Conservation (phyloP, 1,140 invertebrate genomes). For the Lepidurus couesii region DNA sequence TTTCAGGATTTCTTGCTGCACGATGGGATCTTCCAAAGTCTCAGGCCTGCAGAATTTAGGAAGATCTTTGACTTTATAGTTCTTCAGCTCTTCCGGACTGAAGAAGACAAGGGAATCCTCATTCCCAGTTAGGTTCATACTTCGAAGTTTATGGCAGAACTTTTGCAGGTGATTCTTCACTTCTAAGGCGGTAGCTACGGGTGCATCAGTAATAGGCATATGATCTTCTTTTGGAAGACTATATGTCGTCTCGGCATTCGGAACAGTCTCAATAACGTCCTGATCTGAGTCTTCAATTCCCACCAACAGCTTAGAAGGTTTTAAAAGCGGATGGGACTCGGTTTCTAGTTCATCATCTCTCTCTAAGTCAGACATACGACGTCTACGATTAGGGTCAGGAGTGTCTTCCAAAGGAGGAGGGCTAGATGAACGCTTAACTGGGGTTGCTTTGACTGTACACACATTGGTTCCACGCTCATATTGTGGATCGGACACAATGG, state of each 20-base stretch:
- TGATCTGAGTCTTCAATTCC: not conserved
- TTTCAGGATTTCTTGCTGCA: not conserved
- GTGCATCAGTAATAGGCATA: not conserved
- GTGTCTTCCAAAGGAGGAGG: conserved; percentile 7
- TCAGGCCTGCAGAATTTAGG: not conserved
- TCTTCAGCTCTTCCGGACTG: not conserved
- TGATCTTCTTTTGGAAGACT: not conserved
- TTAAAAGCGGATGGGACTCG: not conserved
- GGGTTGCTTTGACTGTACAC: not conserved
- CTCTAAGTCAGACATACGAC: no score
- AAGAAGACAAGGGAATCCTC: not conserved
- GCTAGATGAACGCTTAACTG: not conserved
- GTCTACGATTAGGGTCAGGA: not conserved
- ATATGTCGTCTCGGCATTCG: not conserved
- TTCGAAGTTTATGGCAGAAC: not conserved
- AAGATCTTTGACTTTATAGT: not conserved
- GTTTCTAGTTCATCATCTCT: not conserved
- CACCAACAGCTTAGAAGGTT: not conserved
- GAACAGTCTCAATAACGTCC: not conserved
- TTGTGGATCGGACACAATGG: no score
- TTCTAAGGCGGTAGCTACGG: not conserved
- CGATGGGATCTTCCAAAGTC: not conserved
- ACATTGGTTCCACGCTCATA: no score
- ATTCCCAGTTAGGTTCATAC: not conserved
- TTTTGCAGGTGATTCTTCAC: not conserved